Evolutionary conservation across 2,797 vertebrate genomes (phyloP).

Genomic region (Poeciliopsis infans): DNA sequence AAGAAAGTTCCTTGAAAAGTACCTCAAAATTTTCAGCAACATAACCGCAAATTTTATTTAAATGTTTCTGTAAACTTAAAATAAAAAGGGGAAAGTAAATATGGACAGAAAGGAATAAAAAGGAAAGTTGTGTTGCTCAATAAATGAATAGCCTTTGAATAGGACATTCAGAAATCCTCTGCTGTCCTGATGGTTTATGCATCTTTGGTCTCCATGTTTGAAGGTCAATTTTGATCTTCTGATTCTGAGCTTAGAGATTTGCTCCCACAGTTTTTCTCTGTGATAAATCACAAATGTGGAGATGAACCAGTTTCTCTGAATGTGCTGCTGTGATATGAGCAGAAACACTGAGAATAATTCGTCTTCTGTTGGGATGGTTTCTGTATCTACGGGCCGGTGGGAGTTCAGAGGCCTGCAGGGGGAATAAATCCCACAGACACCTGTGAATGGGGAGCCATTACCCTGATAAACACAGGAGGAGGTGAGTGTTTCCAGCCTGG

Average conservation of each 20-base stretch:
- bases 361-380: background rate
- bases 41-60: background rate
- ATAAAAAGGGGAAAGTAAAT: background rate
- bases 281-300: background rate
- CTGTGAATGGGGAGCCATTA: conserved; percentile 31
- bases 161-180: background rate
- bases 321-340: background rate
- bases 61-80: background rate
- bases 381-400: background rate
- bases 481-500: conserved; percentile 1
- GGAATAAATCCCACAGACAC: conserved; percentile 41
- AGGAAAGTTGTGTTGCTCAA: background rate
- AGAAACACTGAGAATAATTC: background rate
- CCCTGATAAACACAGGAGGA: conserved; percentile 37
- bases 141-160: background rate
- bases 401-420: conserved; percentile 26
- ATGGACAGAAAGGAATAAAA: background rate
- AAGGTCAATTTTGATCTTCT: background rate
- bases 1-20: background rate
- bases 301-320: conserved; percentile 4
- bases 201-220: background rate
- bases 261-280: no score
- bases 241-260: background rate
- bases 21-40: background rate
- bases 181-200: background rate